Base-by-base conservation (phyloP, 1,140 invertebrate genomes). In the Orchesella cincta region DNA sequence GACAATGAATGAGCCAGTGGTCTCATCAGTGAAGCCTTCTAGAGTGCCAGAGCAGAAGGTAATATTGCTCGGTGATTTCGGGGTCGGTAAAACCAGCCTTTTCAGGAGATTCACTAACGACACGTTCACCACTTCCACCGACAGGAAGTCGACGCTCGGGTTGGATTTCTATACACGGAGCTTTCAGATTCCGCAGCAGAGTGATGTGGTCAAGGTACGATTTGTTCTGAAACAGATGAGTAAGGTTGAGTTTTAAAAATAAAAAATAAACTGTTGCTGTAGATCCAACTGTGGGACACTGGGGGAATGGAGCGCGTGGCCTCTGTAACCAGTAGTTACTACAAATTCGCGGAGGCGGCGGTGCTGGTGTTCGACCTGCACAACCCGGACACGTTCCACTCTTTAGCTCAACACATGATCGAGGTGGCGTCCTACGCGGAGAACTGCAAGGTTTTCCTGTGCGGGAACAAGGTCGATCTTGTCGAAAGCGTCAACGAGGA, bases 261-360 rank as follows among this genome's bases (percentile, higher is more conserved):
- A 16, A 29, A 33, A 71, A 57, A 57, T n/a, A 57, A 57, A 57
- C 23, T 57, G 23, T 57, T 26, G 8, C 39, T 57, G 14, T 82
- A 96, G 94, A 86, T 96, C 54, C 93, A 95, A 87, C 85, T 96
- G 82, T 97, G 94, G 94, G 94, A 97, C 83, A 97, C 94, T 57
- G 94, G 94, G 82, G 94, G 94, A 77, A 95, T 96, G 93, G 94
- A 97, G 86, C 88, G 31, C 18, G 93, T 96, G 46, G 94, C 94
- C 33, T 94, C 93, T n/a, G 93, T 97, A 14, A 96, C 94, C 1
- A 94, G 93, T 20, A 94, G 93, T 81, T 97, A 97, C 84, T 96
- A 96, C 83, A 96, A 96, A 87, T 95, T 95, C 88, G 93, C 94
- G 16, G 94, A 96, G 85, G 94, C 93, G 76, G 94, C 94, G 70